Conservation (phyloP, 2,888 invertebrate genomes). For the Rhorus exstirpatorius region DNA sequence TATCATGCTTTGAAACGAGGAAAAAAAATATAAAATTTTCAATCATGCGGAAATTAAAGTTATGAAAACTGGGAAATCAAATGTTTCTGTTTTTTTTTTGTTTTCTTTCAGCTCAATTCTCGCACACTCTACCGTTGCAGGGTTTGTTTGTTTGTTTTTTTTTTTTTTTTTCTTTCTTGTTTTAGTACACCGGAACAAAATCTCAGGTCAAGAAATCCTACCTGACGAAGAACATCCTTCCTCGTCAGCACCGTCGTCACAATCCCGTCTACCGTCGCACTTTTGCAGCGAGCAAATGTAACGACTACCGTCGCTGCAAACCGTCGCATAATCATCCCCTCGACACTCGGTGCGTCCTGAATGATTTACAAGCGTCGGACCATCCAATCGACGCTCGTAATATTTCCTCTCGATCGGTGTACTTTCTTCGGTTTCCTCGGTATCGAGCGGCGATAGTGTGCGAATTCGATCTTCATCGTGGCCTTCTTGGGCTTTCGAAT, state of each 20-base stretch:
- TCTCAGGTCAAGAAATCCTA: slow-evolving; percentile 62
- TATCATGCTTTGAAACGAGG: too few relatives aligned
- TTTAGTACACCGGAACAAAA: background rate
- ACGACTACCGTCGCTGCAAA: slow-evolving; percentile 86
- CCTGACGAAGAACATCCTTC: slow-evolving; percentile 86
- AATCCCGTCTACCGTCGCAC: slow-evolving; percentile 90
- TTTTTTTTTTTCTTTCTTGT: too few relatives aligned
- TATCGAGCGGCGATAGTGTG: background rate
- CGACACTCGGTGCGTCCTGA: slow-evolving; percentile 83
- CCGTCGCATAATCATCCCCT: slow-evolving; percentile 86
- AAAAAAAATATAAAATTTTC: too few relatives aligned
- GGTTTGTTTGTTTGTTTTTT: too few relatives aligned
- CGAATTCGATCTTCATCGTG: background rate
- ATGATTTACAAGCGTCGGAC: background rate
- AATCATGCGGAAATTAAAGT: too few relatives aligned
- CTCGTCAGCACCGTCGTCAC: slow-evolving; percentile 91
- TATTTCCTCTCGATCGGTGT: background rate
- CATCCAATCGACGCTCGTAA: background rate
- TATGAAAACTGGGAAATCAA: too few relatives aligned
- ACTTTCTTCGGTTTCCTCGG: background rate
- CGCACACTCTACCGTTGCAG: too few relatives aligned
- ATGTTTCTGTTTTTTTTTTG: too few relatives aligned
- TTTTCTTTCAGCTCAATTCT: too few relatives aligned
- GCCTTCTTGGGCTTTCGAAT: background rate
- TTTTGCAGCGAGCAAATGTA: slow-evolving; percentile 88